Evolutionary conservation across 2,113 vertebrate genomes (phyloP).

Genomic region (Notarius lentiginosus): DNA sequence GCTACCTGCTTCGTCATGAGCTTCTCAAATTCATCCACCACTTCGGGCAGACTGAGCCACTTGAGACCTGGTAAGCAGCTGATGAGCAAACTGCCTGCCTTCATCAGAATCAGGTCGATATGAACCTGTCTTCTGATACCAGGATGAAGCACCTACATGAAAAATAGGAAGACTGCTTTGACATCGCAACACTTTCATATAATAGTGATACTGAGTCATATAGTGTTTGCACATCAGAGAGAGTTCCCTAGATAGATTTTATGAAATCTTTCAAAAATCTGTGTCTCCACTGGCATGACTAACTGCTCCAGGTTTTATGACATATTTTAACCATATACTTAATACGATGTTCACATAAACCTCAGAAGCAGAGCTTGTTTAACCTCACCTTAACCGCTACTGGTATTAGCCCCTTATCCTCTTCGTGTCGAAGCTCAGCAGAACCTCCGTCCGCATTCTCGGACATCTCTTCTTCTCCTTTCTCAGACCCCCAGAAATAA

Average conservation of each 20-base stretch:
- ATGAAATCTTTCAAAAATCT: background rate
- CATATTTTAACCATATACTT: background rate
- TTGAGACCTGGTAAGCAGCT: constrained; percentile 87
- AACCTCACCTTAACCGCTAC: constrained; percentile 88
- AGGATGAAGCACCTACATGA: constrained; percentile 88
- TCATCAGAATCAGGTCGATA: constrained; percentile 89
- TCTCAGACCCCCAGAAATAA: constrained; percentile 62
- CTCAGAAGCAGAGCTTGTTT: background rate
- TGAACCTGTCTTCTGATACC: constrained; percentile 84
- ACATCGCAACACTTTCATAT: background rate
- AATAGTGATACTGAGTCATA: background rate
- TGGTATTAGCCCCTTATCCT: constrained; percentile 72
- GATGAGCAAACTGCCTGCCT: constrained; percentile 78
- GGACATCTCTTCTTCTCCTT: constrained; percentile 38
- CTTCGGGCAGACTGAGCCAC: constrained; percentile 90
- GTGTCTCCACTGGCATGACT: background rate
- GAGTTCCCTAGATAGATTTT: background rate
- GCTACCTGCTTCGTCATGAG: constrained; percentile 92
- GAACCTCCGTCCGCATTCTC: constrained; percentile 54
- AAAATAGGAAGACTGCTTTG: background rate
- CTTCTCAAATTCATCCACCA: constrained; percentile 93
- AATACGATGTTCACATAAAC: background rate
- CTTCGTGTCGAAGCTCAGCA: constrained; percentile 42
- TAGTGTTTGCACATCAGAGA: background rate
- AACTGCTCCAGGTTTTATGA: background rate